Conservation (phyloP, 2,113 vertebrate species). For the Albula goreensis region DNA sequence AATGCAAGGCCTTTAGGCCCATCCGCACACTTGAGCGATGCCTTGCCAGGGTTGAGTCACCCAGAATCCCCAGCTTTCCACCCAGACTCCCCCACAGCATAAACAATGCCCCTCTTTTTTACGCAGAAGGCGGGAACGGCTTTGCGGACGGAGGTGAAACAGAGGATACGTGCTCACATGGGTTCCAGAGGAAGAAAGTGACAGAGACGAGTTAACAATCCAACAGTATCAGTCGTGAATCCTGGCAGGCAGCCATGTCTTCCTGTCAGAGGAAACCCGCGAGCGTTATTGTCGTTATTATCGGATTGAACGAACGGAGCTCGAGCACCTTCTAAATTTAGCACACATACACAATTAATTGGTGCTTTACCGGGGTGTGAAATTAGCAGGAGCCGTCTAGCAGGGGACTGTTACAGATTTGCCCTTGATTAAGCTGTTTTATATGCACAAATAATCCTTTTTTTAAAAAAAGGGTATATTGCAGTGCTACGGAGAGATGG, state of each 20-base stretch:
- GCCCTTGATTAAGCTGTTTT: background rate
- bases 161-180: slow-evolving; percentile 26
- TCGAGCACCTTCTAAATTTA: slow-evolving; percentile 37
- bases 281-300: slow-evolving; percentile 43
- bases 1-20: no score
- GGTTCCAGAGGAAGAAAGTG: slow-evolving; percentile 16
- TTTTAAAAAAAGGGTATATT: background rate
- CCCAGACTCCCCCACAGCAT: background rate
- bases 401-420: slow-evolving; percentile 17
- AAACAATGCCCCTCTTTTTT: background rate
- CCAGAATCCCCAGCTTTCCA: background rate
- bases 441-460: background rate
- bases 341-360: slow-evolving; percentile 39
- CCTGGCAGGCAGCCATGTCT: slow-evolving; percentile 29
- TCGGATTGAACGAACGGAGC: slow-evolving; percentile 31
- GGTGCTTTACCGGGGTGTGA: slow-evolving; percentile 38
- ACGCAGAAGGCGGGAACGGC: background rate
- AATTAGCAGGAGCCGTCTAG: slow-evolving; percentile 37
- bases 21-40: no score
- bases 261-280: slow-evolving; percentile 32
- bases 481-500: background rate
- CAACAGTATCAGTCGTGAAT: slow-evolving; percentile 17
- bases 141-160: background rate
- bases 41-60: background rate
- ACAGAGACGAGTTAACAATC: slow-evolving; percentile 24